Percentiles rank a stretch among this genome's conserved stretches.
These are phyloP conservation scores for Pelecanus crispus DNA, from an alignment of 2,113 vertebrate species.

Conservation along the genomic window DNA sequence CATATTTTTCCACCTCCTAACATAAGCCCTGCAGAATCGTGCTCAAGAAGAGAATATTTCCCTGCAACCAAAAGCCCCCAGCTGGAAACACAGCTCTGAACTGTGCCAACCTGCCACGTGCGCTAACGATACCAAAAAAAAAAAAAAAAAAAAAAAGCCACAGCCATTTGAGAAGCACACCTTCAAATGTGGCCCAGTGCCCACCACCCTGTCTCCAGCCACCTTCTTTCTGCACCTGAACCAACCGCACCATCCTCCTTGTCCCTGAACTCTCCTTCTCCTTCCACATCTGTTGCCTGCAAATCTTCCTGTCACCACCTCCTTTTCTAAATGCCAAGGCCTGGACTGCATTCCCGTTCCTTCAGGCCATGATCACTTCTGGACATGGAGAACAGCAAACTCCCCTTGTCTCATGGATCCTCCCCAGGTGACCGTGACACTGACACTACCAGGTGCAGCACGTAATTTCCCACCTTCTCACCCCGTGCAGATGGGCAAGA, in stretches of 20 bases:
- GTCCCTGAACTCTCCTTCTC: constrained; percentile 54
- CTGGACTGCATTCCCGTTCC: neutral
- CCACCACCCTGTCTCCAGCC: neutral
- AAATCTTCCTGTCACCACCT: constrained; percentile 60
- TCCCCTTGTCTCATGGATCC: neutral
- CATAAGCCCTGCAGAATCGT: neutral
- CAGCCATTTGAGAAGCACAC: neutral
- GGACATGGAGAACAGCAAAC: neutral
- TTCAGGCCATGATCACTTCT: neutral
- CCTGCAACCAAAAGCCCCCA: neutral
- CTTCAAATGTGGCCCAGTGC: neutral
- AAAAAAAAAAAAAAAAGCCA: neutral
- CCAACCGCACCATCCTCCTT: neutral
- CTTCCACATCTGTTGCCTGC: constrained; percentile 41
- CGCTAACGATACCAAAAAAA: neutral
- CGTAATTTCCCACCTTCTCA: neutral
- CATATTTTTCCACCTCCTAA: neutral
- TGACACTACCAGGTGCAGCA: neutral
- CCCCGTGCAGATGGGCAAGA: neutral
- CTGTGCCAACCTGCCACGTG: neutral
- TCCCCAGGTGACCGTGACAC: neutral
- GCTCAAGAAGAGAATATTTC: neutral
- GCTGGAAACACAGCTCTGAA: neutral
- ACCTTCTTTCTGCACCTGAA: neutral
- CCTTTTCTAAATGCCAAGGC: constrained; percentile 6